A percentile compares a stretch with the other conserved stretches of the same genome.
Evolutionary conservation across 1,140 invertebrate species (phyloP).

Genomic region (Tyrophagus putrescentiae): DNA sequence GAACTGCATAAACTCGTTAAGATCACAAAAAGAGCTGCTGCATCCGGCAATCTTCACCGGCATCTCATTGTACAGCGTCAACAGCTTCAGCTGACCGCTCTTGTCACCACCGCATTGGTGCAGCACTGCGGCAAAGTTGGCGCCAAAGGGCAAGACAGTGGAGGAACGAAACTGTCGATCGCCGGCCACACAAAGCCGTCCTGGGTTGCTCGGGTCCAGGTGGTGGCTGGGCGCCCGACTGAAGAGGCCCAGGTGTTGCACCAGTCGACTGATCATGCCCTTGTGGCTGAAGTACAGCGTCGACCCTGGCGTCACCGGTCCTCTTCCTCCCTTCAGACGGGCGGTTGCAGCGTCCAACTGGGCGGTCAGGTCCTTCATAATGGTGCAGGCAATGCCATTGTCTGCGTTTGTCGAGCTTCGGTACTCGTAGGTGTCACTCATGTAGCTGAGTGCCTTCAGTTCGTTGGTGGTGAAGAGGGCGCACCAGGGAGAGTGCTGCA

Average conservation of each 20-base stretch:
- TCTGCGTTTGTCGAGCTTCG: slow-evolving; percentile 23
- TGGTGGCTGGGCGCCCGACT: slow-evolving; percentile 38
- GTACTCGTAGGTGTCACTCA: slow-evolving; percentile 27
- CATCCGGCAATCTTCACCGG: no score
- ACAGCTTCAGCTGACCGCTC: no score
- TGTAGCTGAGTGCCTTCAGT: slow-evolving; percentile 26
- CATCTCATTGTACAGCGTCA: no score
- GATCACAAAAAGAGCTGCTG: no score
- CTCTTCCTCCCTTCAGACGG: background rate
- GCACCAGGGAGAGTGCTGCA: slow-evolving; percentile 25
- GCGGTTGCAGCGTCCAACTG: slow-evolving; percentile 20
- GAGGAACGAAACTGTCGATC: slow-evolving; percentile 55
- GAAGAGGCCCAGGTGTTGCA: slow-evolving; percentile 57
- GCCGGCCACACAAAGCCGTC: slow-evolving; percentile 41
- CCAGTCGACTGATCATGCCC: slow-evolving; percentile 32
- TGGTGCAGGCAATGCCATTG: slow-evolving; percentile 24
- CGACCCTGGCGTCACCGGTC: no score
- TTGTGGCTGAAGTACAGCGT: slow-evolving; percentile 13
- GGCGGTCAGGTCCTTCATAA: slow-evolving; percentile 24
- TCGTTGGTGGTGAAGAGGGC: slow-evolving; percentile 24
- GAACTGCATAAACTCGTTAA: no score
- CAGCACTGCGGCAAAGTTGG: slow-evolving; percentile 61
- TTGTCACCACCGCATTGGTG: slow-evolving; percentile 32
- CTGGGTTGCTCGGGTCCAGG: slow-evolving; percentile 42
- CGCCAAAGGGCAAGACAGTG: slow-evolving; percentile 59